Conservation (phyloP, 2,888 invertebrate species). For the Pandemis cinnamomeana region DNA sequence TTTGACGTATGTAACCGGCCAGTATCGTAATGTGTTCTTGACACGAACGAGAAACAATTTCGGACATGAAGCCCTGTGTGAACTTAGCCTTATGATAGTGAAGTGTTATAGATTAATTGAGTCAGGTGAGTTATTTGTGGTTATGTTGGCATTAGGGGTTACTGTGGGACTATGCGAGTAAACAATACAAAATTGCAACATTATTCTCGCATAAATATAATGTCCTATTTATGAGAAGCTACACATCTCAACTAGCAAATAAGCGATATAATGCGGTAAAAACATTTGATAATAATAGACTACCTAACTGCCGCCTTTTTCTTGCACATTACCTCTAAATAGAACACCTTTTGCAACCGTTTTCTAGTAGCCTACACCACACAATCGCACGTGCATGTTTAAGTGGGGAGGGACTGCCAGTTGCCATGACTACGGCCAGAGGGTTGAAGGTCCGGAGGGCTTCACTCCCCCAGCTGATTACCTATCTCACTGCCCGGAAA, state of each 20-base stretch:
- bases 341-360: conserved; percentile 26
- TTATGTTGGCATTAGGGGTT: conserved; percentile 53
- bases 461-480: conserved; percentile 64
- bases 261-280: conserved; percentile 3
- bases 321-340: conserved; percentile 20
- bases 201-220: neutral
- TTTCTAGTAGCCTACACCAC: conserved; percentile 14
- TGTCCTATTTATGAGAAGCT: neutral
- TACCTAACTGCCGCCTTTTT: neutral
- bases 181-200: conserved; percentile 17
- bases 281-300: neutral
- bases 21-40: conserved; percentile 78
- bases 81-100: conserved; percentile 78
- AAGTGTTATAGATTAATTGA: conserved; percentile 61
- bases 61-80: conserved; percentile 71
- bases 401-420: conserved; percentile 70
- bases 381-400: conserved; percentile 46
- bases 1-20: conserved; percentile 75
- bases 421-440: conserved; percentile 74
- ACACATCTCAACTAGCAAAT: neutral
- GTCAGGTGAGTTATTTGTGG: conserved; percentile 65
- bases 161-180: conserved; percentile 48
- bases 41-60: conserved; percentile 73
- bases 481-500: conserved; percentile 58
- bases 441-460: conserved; percentile 63